Evolutionary conservation across 2,113 vertebrate genomes (phyloP).

Genomic region (Macaca mulatta): DNA sequence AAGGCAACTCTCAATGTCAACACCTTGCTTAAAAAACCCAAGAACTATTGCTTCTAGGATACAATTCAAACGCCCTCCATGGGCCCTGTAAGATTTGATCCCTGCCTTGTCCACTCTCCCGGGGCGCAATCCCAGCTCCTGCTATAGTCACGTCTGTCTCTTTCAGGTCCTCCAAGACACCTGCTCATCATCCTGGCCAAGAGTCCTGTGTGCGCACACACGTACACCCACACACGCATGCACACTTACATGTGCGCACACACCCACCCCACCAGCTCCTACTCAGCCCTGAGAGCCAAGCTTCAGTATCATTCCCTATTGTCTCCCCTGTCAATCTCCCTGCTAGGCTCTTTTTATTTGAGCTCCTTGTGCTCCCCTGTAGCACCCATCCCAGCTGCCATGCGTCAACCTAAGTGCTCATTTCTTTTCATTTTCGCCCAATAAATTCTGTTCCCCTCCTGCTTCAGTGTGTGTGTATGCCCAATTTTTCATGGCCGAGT

Average conservation of each 20-base stretch:
- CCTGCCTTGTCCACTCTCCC: not conserved
- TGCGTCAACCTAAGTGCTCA: accelerated
- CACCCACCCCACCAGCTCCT: too few species aligned
- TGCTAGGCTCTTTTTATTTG: not conserved
- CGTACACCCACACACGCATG: not conserved
- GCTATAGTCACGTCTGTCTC: not conserved
- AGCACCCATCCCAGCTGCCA: not conserved
- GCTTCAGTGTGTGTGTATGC: too few species aligned
- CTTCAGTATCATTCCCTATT: accelerated
- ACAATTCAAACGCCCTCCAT: not conserved
- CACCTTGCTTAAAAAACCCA: not conserved
- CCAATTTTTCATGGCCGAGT: too few species aligned
- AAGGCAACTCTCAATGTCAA: not conserved
- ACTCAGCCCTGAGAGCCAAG: not conserved
- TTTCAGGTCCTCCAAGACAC: not conserved
- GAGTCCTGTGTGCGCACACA: not conserved
- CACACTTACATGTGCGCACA: too few species aligned
- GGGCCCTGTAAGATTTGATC: not conserved
- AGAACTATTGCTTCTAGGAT: not conserved
- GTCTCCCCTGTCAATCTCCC: not conserved
- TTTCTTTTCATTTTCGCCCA: too few species aligned
- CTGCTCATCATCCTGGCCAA: accelerated
- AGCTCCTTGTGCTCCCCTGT: not conserved
- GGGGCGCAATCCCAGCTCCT: not conserved
- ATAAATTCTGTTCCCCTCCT: too few species aligned